A percentile compares a stretch with the other conserved stretches of the same genome.
Evolutionary conservation across 2,113 vertebrate genomes (phyloP).

Genomic region (Peucedramus taeniatus): DNA sequence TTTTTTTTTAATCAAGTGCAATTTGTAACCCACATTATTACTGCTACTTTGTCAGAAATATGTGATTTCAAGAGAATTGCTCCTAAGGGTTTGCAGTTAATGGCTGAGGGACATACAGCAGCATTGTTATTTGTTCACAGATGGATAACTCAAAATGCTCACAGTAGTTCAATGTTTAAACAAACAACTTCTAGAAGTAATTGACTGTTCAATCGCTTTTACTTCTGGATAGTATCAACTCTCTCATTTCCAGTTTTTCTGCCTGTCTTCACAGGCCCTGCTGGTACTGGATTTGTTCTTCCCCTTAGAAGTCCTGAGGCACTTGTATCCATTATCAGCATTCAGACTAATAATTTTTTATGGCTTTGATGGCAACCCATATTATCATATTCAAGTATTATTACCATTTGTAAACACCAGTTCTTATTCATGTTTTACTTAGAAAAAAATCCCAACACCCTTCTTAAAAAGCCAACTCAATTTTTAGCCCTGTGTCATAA

Average conservation of each 20-base stretch:
- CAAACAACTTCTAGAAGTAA: constrained; percentile 43
- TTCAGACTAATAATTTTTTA: not conserved
- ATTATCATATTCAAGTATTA: not conserved
- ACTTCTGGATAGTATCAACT: constrained; percentile 15
- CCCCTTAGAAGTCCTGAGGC: not conserved
- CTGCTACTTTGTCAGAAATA: constrained; percentile 10
- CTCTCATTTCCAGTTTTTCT: not conserved
- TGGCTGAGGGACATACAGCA: not conserved
- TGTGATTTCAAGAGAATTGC: not conserved
- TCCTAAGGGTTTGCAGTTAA: not conserved
- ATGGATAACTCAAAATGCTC: not conserved
- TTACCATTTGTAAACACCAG: not conserved
- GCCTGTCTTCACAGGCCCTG: not conserved
- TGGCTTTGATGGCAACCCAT: not conserved
- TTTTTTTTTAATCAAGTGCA: not conserved
- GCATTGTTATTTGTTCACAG: constrained; percentile 26
- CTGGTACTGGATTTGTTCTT: not conserved
- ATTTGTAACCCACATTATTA: not conserved
- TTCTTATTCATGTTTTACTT: not conserved
- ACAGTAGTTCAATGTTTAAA: constrained; percentile 22
- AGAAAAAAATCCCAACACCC: not conserved
- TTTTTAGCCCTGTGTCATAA: not conserved
- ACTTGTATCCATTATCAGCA: not conserved
- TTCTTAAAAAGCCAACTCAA: not conserved
- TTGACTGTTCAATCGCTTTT: constrained; percentile 32